Evolutionary conservation across 2,888 invertebrate species (phyloP).

Genomic region (Rutpela maculata): DNA sequence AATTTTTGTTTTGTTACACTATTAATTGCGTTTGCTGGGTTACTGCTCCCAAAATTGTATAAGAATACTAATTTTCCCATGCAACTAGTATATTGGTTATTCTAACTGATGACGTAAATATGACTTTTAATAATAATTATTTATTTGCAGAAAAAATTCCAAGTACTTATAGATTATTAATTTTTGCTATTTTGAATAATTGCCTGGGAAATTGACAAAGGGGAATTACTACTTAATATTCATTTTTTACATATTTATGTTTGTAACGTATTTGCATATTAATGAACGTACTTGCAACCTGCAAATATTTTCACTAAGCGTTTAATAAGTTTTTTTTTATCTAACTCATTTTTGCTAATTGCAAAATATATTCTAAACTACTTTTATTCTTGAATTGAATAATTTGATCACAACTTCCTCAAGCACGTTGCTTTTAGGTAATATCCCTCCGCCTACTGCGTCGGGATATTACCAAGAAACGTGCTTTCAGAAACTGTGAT

Average conservation of each 20-base stretch:
- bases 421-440: too few species aligned
- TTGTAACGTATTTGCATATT: neutral
- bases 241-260: neutral
- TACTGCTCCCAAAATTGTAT: neutral
- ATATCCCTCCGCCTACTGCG: too few species aligned
- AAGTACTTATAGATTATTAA: neutral
- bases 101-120: neutral
- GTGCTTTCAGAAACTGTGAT: too few species aligned
- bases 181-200: neutral
- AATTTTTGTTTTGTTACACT: neutral
- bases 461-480: too few species aligned
- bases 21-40: neutral
- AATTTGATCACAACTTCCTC: too few species aligned
- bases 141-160: too few species aligned
- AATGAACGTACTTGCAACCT: too few species aligned
- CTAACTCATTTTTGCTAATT: too few species aligned
- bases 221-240: slow-evolving; percentile 14
- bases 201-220: neutral
- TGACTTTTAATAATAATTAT: too few species aligned
- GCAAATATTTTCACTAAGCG: neutral
- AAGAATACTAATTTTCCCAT: neutral
- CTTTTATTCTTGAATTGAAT: too few species aligned
- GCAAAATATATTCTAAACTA: too few species aligned
- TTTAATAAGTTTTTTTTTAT: neutral
- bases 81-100: neutral